Evolutionary conservation across 1,140 invertebrate genomes (phyloP), one percentile per base, ranked within the genome.

Genomic region (Papilio polytes): DNA sequence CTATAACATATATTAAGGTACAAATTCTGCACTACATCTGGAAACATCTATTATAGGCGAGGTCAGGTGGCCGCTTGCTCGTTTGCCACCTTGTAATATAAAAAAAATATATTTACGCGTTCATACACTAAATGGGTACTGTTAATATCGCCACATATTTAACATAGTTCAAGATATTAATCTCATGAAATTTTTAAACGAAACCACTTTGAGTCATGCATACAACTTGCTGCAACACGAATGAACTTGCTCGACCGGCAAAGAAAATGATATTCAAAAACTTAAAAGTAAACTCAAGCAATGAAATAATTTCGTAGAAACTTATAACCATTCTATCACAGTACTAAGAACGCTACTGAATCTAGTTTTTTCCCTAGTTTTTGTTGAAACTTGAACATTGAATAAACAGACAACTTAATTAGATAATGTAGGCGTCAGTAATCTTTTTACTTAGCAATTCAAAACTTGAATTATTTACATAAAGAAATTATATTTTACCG

Each of bases 321-420:
- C 22, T 66, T 66, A 26, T 36, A 66, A 66, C 63, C 26, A 66
- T 26, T 12, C 22, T 66, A 31, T 66, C 12, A n/a, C n/a, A 31
- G 26, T 66, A 15, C 22, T 26, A 66, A 66, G 63, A 66, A 63
- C 59, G 59, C 63, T 31, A 66, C 22, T 66, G 26, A 66, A 66
- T 66, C 63, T 66, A 4, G 63, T 66, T 66, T 66, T 66, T 66
- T 31, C 3, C 15, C 26, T 66, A 31, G 9, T 66, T 36, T 66
- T 66, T 66, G 63, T 66, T 18, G 13, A 13, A 31, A 66, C 63
- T 66, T 26, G 63, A 36, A 26, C 63, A 66, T 66, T 66, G 26
- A 31, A 66, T 66, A 26, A 6, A 66, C 20, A 2, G 59, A 12
- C 20, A 63, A 13, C 20, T 22, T 63, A 66, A 31, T 31, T 66